phyloP scores from a whole-genome alignment of 2,113 vertebrate genomes.

The Bettongia penicillata region DNA sequence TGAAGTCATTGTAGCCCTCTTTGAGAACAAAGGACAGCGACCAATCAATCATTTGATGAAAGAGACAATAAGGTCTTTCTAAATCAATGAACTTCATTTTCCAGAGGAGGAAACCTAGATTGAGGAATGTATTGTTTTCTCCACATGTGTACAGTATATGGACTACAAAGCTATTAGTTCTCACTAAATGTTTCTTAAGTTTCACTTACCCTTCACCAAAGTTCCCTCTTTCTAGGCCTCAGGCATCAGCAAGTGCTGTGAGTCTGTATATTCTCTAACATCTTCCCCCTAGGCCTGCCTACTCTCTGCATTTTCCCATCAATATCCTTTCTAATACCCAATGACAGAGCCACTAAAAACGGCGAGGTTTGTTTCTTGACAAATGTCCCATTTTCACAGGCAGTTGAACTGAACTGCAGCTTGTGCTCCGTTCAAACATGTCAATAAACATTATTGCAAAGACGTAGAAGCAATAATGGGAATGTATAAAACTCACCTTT shows the following conservation, averaged over 20 bases:
- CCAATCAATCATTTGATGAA: not conserved
- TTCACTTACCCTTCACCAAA: constrained; percentile 48
- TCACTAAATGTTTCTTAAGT: constrained; percentile 73
- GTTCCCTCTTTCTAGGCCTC: constrained; percentile 33
- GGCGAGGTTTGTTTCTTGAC: constrained; percentile 86
- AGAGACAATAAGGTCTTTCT: not conserved
- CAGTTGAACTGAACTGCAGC: constrained; percentile 88
- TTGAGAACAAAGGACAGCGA: not conserved
- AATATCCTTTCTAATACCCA: constrained; percentile 75
- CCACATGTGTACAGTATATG: constrained; percentile 54
- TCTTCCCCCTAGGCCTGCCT: constrained; percentile 44
- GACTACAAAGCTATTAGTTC: constrained; percentile 53
- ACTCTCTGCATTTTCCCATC: constrained; percentile 61
- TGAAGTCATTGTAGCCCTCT: not conserved
- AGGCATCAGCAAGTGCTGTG: constrained; percentile 51
- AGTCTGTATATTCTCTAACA: constrained; percentile 58
- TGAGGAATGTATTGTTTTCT: not conserved
- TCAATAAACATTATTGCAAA: constrained; percentile 91
- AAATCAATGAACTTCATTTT: not conserved
- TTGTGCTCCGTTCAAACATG: constrained; percentile 86
- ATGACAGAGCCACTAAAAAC: constrained; percentile 78
- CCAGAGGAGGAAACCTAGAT: not conserved
- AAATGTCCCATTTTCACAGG: constrained; percentile 89
- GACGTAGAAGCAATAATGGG: constrained; percentile 85
- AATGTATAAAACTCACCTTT: constrained; percentile 88